Conservation (phyloP, 2,797 vertebrate genomes). For the Podarcis siculus region DNA sequence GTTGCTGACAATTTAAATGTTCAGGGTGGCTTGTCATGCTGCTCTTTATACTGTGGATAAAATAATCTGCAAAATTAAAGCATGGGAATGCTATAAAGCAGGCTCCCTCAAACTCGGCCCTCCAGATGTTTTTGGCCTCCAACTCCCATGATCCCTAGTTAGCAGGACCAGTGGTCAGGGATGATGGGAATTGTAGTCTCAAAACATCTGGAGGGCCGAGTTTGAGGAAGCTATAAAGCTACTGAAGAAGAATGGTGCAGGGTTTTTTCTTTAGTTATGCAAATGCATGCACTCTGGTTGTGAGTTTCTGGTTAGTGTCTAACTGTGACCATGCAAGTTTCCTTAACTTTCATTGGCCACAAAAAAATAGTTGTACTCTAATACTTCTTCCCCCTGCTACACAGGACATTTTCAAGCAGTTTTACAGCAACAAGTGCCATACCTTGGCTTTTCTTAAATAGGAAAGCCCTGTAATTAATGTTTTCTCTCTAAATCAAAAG, state of each 20-base stretch:
- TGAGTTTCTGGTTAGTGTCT: conserved; percentile 62
- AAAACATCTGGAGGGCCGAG: too few relatives aligned
- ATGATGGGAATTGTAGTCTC: too few relatives aligned
- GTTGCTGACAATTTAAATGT: conserved; percentile 26
- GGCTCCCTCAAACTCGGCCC: too few relatives aligned
- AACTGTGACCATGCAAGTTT: conserved; percentile 49
- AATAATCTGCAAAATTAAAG: conserved; percentile 57
- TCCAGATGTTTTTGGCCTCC: too few relatives aligned
- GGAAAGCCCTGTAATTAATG: conserved; percentile 25
- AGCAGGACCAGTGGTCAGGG: too few relatives aligned
- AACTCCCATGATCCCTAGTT: too few relatives aligned
- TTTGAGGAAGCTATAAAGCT: conserved; percentile 31
- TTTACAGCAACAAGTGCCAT: conserved; percentile 37
- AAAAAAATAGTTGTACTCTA: conserved; percentile 17
- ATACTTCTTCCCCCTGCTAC: conserved; percentile 34
- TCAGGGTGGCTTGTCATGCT: conserved; percentile 33
- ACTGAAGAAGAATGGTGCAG: conserved; percentile 52
- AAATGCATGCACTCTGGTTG: conserved; percentile 59
- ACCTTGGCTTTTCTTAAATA: not conserved
- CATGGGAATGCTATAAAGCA: not conserved
- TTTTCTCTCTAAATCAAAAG: conserved; percentile 3
- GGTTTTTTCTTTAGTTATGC: conserved; percentile 51
- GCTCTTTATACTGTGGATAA: conserved; percentile 46
- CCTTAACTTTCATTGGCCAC: conserved; percentile 46
- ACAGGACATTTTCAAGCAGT: conserved; percentile 44